phyloP scores from a whole-genome alignment of 1,140 invertebrate genomes.

The Aphaenogaster ashmeadi region DNA sequence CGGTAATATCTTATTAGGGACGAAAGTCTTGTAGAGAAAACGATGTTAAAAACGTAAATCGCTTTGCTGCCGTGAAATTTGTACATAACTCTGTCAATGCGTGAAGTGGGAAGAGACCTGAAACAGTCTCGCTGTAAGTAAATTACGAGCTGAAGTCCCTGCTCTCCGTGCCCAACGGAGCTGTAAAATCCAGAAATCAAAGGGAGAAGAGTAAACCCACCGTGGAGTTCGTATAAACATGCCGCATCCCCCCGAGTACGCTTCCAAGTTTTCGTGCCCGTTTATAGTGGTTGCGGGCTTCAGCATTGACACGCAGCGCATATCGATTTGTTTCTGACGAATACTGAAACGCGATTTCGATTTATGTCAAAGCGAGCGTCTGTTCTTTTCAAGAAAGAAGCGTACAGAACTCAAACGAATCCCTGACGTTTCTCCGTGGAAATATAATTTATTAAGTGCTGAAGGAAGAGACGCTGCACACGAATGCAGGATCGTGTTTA shows the following conservation, averaged over 20 bases:
- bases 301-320: not conserved
- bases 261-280: not conserved
- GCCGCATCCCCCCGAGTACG: not conserved
- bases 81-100: slow-evolving; percentile 19
- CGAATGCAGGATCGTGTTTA: not conserved
- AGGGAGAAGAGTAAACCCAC: slow-evolving; percentile 16
- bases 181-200: slow-evolving; percentile 38
- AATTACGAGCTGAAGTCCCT: slow-evolving; percentile 55
- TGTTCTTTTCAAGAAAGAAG: not conserved
- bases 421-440: not conserved
- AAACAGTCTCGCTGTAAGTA: slow-evolving; percentile 66
- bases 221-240: slow-evolving; percentile 36
- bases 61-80: slow-evolving; percentile 26
- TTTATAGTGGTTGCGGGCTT: slow-evolving; percentile 24
- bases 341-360: slow-evolving; percentile 41
- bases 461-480: not conserved
- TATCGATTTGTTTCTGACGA: slow-evolving; percentile 43
- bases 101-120: slow-evolving; percentile 12
- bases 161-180: not conserved
- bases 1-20: not conserved
- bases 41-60: slow-evolving; percentile 24
- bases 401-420: not conserved
- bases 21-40: not conserved
- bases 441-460: slow-evolving; percentile 34
- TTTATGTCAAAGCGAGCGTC: slow-evolving; percentile 26